Base-by-base conservation (phyloP, 2,888 invertebrate genomes). In the Hypolimnas misippus region DNA sequence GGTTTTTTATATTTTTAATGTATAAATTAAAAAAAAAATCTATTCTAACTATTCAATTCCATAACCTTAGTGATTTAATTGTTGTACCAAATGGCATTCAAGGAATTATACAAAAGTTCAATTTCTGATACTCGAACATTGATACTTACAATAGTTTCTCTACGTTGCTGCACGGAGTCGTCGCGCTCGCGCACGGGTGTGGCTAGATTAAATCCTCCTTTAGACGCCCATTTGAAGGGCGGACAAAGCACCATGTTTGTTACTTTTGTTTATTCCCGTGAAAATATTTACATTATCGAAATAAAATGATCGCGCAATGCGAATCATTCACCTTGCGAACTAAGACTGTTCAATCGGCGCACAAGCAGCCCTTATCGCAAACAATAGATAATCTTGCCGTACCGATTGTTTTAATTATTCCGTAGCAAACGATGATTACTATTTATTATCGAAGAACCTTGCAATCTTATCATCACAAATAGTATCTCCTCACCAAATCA, bases 401-500 rank as follows among this genome's bases (percentile, higher is more conserved):
- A 81, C 81, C 84, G 83, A 90, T 89, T 90, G 89, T 89, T 90
- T 90, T 91, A 92, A 91, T 92, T 90, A 90, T 89, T 89, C 81
- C 81, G 81, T 79, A 81, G 81, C 82, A 82, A 83, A 78, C 76
- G 84, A 87, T 82, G 78, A 87, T 86, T 86, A 79, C 75, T 79
- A 78, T 82, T 82, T 84, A 84, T 85, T 87, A 91, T 91, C 88
- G 83, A 83, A 77, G 81, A 81, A 75, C 83, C 81, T 82, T 83
- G 83, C 82, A 85, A 89, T 90, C 87, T 92, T 90, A 91, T 92
- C 92, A 77, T 70, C 70, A 78, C 76, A 76, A 84, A 84, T 78
- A 80, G 81, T 82, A 84, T 83, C 82, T 77, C 76, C 76, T 78
- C 79, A 76, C 73, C 78, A 80, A 86, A 86, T 86, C 83, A 82